Base-by-base conservation (phyloP, 2,797 vertebrate species). In the Acanthornis magna region DNA sequence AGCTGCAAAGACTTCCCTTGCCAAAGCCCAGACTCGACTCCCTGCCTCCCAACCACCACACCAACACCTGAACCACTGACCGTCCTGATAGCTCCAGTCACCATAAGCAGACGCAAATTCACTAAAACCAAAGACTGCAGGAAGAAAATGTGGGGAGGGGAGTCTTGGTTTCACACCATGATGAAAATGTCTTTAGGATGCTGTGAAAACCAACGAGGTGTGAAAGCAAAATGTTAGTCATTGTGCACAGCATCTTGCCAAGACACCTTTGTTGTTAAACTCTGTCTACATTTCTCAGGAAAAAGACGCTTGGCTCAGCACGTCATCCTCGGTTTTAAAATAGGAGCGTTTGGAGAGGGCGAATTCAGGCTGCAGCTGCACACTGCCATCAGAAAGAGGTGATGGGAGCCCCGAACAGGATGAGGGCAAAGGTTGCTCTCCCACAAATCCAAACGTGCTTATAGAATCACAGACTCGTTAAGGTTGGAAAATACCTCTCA, bases 211-310 rank as follows among this genome's bases (percentile, higher is more conserved):
- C n/a, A 9, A 36, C 0, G 16, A 88, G 62, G 89, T 66, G 89
- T 88, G 86, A 93, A 88, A 92, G 87, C 32, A 92, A 48, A 89
- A 43, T 2, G 17, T 89, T 95, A 89, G 91, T 94, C 96, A 95
- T 5, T 72, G 76, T 51, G 61, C 75, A 58, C 0, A 95, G 73
- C 78, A 73, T 53, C 92, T 78, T 75, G 76, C 76, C 67, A 70
- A 70, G 85, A 66, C 89, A 94, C 70, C 53, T 86, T 70, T 81
- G 73, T 55, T 88, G 77, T 72, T 72, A 50, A 92, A 92, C 58
- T 83, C 36, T 0, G 1, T 13, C 88, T 50, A 13, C 36, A 40
- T 74, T 87, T 34, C 70, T 65, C 65, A 85, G 86, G 86, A 57
- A 81, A 91, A 82, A 30, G 13, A 55, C 2, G 0, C 29, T 73